Evolutionary conservation across 2,797 vertebrate genomes (phyloP).

Genomic region (Nannoperca obscura): DNA sequence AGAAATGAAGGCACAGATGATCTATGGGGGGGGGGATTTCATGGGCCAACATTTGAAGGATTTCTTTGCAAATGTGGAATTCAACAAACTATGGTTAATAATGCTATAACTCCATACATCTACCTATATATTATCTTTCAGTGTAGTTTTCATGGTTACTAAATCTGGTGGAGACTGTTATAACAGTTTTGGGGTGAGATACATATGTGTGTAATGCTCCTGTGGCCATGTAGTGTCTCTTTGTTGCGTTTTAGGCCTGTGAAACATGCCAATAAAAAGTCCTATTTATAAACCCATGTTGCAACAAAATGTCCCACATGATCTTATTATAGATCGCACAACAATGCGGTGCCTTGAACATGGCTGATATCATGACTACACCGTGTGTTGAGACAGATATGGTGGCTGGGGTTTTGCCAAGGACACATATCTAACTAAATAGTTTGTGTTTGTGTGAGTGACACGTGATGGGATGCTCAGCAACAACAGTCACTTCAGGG

Average conservation of each 20-base stretch:
- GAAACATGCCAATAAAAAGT: neutral
- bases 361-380: neutral
- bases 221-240: neutral
- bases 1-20: neutral
- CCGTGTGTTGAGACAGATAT: neutral
- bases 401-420: slow-evolving; percentile 21
- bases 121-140: no score
- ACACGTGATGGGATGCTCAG: neutral
- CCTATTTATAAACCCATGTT: neutral
- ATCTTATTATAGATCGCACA: neutral
- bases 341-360: neutral
- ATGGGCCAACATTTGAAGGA: neutral
- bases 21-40: neutral
- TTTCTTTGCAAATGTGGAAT: neutral
- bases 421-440: slow-evolving; percentile 13
- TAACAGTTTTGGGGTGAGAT: neutral
- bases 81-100: neutral
- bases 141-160: neutral
- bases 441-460: neutral
- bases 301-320: neutral
- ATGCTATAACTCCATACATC: no score
- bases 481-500: neutral
- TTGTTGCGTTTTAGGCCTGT: neutral
- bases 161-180: no score
- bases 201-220: neutral